Base-by-base conservation (phyloP, 2,888 invertebrate species). In the Corbicula japonica region DNA sequence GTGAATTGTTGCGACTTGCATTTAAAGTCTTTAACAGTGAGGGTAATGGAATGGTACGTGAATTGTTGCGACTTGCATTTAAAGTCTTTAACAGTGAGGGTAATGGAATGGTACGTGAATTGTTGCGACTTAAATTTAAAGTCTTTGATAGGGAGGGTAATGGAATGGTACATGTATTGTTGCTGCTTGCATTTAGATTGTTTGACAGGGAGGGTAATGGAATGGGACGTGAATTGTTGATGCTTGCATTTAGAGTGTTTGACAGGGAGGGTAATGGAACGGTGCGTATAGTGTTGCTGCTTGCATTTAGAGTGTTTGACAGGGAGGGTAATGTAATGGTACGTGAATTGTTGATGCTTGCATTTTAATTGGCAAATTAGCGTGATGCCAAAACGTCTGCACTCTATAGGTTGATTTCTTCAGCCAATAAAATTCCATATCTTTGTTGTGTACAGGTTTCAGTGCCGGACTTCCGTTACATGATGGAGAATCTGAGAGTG, bases 401-500 rank as follows among this genome's bases (percentile, higher is more conserved):
- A n/a, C n/a, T n/a, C n/a, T n/a, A n/a, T n/a, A n/a, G n/a, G n/a
- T n/a, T n/a, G n/a, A n/a, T n/a, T n/a, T n/a, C n/a, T n/a, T n/a
- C n/a, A n/a, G n/a, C n/a, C n/a, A n/a, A n/a, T n/a, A n/a, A n/a
- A n/a, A n/a, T n/a, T n/a, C n/a, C n/a, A n/a, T n/a, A n/a, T n/a
- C n/a, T n/a, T n/a, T n/a, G n/a, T n/a, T n/a, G n/a, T n/a, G n/a
- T n/a, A n/a, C 44, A 80, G 76, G 76, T 80, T 15, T 73, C 76
- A n/a, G 69, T 72, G 18, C 23, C 80, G 0, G 80, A 80, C 56
- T 76, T 80, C 65, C 76, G 71, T 26, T 80, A 80, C 23, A 80
- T 80, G 76, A 71, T 81, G 75, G 77, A 77, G 15, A 81, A 77
- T 26, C 44, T 81, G 10, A 30, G 50, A 32, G 32, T 34, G 34